phyloP scores from a whole-genome alignment of 2,797 vertebrate species.

The Chromis chromis region DNA sequence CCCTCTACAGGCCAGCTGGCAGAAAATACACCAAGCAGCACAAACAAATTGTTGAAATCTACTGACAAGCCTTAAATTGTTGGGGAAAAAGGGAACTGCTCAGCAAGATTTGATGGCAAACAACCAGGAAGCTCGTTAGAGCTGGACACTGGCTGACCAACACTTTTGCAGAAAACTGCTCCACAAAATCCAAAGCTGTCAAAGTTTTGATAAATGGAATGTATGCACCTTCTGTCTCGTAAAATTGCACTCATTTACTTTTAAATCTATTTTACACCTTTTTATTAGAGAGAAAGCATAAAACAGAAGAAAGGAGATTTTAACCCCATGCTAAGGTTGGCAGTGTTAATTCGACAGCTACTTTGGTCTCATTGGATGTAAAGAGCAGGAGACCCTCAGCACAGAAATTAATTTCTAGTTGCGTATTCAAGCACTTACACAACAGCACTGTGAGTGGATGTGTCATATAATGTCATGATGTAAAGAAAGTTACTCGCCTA shows the following conservation, averaged over 20 bases:
- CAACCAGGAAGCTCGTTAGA: conserved; percentile 7
- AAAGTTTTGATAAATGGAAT: not conserved
- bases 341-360: not conserved
- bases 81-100: conserved; percentile 20
- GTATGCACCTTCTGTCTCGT: not conserved
- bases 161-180: not conserved
- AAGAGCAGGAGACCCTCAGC: not conserved
- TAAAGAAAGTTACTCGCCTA: not conserved
- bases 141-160: conserved; percentile 7
- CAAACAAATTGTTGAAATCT: conserved; percentile 34
- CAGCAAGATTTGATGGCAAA: conserved; percentile 35
- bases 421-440: not conserved
- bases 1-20: conserved; percentile 65
- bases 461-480: not conserved
- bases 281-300: not conserved
- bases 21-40: conserved; percentile 27
- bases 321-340: no score
- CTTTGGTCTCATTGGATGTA: not conserved
- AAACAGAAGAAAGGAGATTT: not conserved
- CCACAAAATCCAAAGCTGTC: conserved; percentile 2
- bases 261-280: not conserved
- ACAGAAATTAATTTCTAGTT: not conserved
- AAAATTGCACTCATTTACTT: not conserved
- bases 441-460: not conserved
- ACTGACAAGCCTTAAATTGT: conserved; percentile 23